Percentiles rank a stretch among this genome's conserved stretches.
These are phyloP conservation scores for Eubasilissa splendida DNA, from an alignment of 2,888 invertebrate species.

Conservation along the genomic window DNA sequence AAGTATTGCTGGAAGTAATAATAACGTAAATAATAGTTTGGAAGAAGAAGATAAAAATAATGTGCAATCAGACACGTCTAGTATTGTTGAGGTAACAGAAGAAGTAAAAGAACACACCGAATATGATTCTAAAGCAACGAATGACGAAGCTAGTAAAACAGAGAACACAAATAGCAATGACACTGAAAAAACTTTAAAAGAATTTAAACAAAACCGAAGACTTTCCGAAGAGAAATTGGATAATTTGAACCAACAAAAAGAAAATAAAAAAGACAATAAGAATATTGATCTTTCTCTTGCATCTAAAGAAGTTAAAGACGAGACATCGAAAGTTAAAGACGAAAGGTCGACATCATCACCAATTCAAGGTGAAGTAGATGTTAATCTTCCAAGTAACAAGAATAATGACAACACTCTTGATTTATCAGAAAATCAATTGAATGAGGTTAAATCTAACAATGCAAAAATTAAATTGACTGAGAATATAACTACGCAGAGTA, in stretches of 20 bases:
- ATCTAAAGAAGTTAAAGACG: not conserved
- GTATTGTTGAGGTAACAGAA: not conserved
- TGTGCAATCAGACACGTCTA: slow-evolving; percentile 5
- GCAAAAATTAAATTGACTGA: not conserved
- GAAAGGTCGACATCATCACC: not conserved
- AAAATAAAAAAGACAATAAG: slow-evolving; percentile 2
- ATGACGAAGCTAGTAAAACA: not conserved
- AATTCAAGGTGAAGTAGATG: too few species aligned
- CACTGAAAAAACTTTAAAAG: slow-evolving; percentile 1
- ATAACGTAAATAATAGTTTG: slow-evolving; percentile 11
- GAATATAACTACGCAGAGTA: not conserved
- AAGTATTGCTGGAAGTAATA: slow-evolving; percentile 17
- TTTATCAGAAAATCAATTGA: too few species aligned
- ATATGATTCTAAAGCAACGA: not conserved
- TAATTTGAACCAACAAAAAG: not conserved
- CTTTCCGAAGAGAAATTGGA: not conserved
- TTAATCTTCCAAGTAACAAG: too few species aligned
- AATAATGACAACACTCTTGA: too few species aligned
- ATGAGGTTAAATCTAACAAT: not conserved
- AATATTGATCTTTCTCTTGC: slow-evolving; percentile 1
- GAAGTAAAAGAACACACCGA: not conserved
- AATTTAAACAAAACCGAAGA: not conserved
- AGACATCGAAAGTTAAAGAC: not conserved
- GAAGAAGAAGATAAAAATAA: slow-evolving; percentile 8
- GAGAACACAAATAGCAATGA: not conserved